Base-by-base conservation (phyloP, 2,113 vertebrate genomes). In the Labrus mixtus region DNA sequence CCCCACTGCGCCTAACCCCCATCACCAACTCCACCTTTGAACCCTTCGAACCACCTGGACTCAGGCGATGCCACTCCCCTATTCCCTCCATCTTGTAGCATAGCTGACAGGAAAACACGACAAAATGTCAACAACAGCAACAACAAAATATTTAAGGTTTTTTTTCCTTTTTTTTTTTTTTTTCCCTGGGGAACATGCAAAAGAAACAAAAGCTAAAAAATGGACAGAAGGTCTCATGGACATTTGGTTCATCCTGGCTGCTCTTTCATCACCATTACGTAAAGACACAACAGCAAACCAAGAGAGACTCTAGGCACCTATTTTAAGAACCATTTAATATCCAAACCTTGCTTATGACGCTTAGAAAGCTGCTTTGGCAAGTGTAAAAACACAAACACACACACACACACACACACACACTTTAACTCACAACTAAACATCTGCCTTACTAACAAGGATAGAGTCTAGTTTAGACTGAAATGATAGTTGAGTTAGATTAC, bases 51-150 rank as follows among this genome's bases (percentile, higher is more conserved):
- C 94, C 96, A 3, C 95, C 95, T 10, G 94, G 95, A 71, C 84
- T 97, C 10, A 93, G 95, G 87, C 96, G 96, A 39, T 96, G 96
- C 57, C 94, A 95, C 82, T 96, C 96, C 15, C 96, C 96, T 88
- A 96, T 97, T 54, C 96, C 96, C 68, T 97, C 96, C 93, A 96
- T 97, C 92, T 94, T 97, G 88, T 97, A 97, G 94, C 81, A 51
- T 48, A 64, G 37, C 59, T 1, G 1, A 65, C 65, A 66, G 53
- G 36, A 51, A 77, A 53, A 59, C 22, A 63, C 54, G 15, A 67
- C 58, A 59, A 70, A 62, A 54, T 25, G 41, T 17, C 65, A 78
- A 74, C 68, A 76, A 63, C 80, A 78, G 56, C n/a, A n/a, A n/a
- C 57, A 81, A 45, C 67, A 76, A 15, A 10, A 41, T 55, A 56